These are phyloP conservation scores for Ladona fulva DNA, from an alignment of 1,140 invertebrate genomes.

Conservation along the genomic window DNA sequence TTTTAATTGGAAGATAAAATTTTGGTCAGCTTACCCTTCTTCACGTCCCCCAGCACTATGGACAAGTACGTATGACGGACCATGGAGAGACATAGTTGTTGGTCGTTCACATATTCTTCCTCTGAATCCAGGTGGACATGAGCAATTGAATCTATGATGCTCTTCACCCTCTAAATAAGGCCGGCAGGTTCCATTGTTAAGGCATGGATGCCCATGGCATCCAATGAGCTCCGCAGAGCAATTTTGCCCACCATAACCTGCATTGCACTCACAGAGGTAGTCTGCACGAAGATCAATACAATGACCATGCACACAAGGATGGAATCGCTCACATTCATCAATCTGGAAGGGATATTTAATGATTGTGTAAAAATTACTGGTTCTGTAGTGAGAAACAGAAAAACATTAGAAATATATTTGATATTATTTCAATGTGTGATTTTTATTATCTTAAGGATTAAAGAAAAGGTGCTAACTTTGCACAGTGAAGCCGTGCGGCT, in stretches of 20 bases:
- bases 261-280: conserved; percentile 70
- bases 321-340: conserved; percentile 64
- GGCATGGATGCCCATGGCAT: conserved; percentile 54
- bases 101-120: conserved; percentile 66
- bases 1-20: background rate
- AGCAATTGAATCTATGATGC: conserved; percentile 74
- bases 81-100: conserved; percentile 80
- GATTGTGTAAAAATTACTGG: background rate
- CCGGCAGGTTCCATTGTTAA: conserved; percentile 73
- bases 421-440: background rate
- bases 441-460: too few relatives aligned
- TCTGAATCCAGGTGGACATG: conserved; percentile 69
- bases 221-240: conserved; percentile 74
- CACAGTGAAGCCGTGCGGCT: too few relatives aligned
- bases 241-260: conserved; percentile 82
- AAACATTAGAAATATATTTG: background rate
- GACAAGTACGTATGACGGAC: conserved; percentile 62
- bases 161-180: conserved; percentile 69
- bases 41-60: conserved; percentile 57
- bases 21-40: conserved; percentile 43
- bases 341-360: conserved; percentile 34
- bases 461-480: too few relatives aligned
- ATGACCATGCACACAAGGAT: conserved; percentile 68
- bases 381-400: background rate
- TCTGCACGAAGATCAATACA: conserved; percentile 68